phyloP scores from a whole-genome alignment of 2,797 vertebrate species.

The Salarias fasciatus region DNA sequence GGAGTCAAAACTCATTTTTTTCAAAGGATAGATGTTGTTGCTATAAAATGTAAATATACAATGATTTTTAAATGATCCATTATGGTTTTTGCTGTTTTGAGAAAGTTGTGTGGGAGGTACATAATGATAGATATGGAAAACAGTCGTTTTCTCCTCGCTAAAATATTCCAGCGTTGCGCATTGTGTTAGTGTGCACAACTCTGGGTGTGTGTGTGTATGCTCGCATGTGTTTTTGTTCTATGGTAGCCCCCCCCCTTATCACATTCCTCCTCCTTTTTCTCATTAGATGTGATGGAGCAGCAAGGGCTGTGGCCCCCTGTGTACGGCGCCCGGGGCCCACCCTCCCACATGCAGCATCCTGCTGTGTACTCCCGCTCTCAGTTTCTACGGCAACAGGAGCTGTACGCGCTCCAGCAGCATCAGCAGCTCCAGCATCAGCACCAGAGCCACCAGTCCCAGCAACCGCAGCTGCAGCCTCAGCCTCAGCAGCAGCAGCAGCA shows the following conservation, averaged over 20 bases:
- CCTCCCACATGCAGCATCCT: slow-evolving; percentile 95
- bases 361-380: slow-evolving; percentile 93
- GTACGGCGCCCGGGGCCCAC: slow-evolving; percentile 91
- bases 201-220: slow-evolving; percentile 25
- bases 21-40: slow-evolving; percentile 38
- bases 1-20: slow-evolving; percentile 48
- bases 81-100: slow-evolving; percentile 62
- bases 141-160: slow-evolving; percentile 19
- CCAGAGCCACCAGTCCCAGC: slow-evolving; percentile 80
- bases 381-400: slow-evolving; percentile 96
- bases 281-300: slow-evolving; percentile 97
- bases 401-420: slow-evolving; percentile 93
- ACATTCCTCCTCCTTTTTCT: slow-evolving; percentile 61
- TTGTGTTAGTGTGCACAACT: slow-evolving; percentile 18
- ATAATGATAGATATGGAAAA: slow-evolving; percentile 61
- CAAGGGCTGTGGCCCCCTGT: slow-evolving; percentile 95
- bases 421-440: slow-evolving; percentile 88
- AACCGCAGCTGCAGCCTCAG: slow-evolving; percentile 82
- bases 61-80: slow-evolving; percentile 62
- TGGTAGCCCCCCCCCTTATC: slow-evolving; percentile 50
- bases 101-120: slow-evolving; percentile 58
- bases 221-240: slow-evolving; percentile 44
- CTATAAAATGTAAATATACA: slow-evolving; percentile 56
- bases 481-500: slow-evolving; percentile 83
- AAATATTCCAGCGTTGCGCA: slow-evolving; percentile 26